Conservation (phyloP, 2,113 vertebrate genomes). For the Entosphenus tridentatus region DNA sequence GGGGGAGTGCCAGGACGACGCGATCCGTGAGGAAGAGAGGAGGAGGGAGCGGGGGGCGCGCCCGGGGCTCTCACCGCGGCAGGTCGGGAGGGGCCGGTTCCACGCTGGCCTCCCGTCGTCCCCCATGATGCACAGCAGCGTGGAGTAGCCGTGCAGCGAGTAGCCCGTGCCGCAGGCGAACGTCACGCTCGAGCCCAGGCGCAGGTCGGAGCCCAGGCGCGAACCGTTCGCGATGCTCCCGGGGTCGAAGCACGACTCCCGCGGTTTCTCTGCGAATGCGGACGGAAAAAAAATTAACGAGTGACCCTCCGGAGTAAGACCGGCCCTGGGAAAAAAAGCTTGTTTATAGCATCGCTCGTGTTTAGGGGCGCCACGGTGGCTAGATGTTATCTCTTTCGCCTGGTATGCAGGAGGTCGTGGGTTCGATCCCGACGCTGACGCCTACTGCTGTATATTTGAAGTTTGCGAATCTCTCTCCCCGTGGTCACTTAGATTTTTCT, state of each 20-base stretch:
- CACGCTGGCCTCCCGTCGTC: conserved; percentile 64
- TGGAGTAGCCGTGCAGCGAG: conserved; percentile 49
- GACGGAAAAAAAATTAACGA: background rate
- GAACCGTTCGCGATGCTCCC: conserved; percentile 64
- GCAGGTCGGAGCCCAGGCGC: conserved; percentile 50
- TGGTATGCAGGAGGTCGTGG: no score
- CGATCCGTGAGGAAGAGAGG: background rate
- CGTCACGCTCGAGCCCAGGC: conserved; percentile 60
- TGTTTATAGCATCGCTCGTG: no score
- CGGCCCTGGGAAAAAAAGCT: no score
- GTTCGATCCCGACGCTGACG: no score
- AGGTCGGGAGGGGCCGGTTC: conserved; percentile 63
- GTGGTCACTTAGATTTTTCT: no score
- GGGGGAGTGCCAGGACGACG: no score
- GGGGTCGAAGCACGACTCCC: conserved; percentile 87
- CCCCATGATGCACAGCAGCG: conserved; percentile 67
- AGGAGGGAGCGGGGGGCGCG: accelerated
- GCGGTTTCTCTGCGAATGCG: conserved; percentile 54
- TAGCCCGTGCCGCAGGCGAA: conserved; percentile 85
- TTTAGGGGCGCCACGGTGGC: no score
- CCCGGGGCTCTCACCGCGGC: conserved; percentile 37
- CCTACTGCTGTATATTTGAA: no score
- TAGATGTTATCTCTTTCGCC: no score
- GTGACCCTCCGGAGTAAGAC: no score
- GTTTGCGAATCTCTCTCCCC: no score